Base-by-base conservation (phyloP, 2,797 vertebrate genomes). In the Luscinia luscinia region DNA sequence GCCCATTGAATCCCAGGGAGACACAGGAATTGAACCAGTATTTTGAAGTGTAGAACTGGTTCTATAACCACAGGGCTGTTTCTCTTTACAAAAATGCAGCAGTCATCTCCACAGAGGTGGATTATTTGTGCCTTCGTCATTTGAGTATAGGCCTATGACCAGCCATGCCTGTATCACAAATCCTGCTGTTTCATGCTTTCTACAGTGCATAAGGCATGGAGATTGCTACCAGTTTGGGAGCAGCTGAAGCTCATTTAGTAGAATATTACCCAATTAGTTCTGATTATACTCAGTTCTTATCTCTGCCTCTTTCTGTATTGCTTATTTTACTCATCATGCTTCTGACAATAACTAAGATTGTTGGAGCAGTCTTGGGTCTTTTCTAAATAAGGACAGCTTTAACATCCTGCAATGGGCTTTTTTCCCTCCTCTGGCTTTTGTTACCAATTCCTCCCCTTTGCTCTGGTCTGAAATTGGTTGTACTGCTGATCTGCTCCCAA, bases 171-270 rank as follows among this genome's bases (percentile, higher is more conserved):
- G 48, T 16, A 81, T 82, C 83, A 90, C 74, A 61, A 59, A 26
- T 89, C 86, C 70, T 92, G 68, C 68, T 49, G 17, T 22, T 79
- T 57, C 40, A 7, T 52, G 54, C 78, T 70, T 83, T 83, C 24
- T 64, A 2, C 46, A 26, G 40, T 41, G 15, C 17, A 15, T 62
- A 63, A 40, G 46, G 32, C 66, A 43, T 18, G 57, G 89, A 80
- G 62, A 52, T 67, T 73, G 59, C 48, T 57, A 46, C 73, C 34
- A 57, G 45, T 82, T 30, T 84, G 58, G 79, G 61, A 84, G 87
- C 87, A 93, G 43, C 57, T 87, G 84, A 79, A 85, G 61, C 78
- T 89, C 67, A 64, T 87, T 83, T 87, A 61, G 61, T 64, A 32
- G 69, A 82, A 54, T 80, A 70, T 74, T 94, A 28, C 52, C 34